A percentile compares a stretch with the other conserved stretches of the same genome.
Evolutionary conservation across 2,113 vertebrate species (phyloP).

Genomic region (Ornithorhynchus anatinus): DNA sequence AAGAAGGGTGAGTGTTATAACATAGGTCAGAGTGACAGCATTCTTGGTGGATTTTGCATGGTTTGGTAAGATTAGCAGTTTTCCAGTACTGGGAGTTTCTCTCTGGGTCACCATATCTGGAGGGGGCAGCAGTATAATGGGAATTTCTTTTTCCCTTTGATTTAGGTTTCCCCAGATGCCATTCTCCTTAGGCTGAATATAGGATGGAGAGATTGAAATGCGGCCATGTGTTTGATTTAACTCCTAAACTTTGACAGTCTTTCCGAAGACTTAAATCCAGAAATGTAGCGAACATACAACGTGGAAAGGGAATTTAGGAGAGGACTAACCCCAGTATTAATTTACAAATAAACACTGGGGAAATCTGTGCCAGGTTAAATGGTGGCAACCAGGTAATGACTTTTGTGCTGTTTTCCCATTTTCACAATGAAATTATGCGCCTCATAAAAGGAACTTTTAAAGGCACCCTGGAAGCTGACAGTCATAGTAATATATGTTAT

Average conservation of each 20-base stretch:
- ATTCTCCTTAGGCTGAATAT: background rate
- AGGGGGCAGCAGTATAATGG: background rate
- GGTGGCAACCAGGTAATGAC: conserved; percentile 41
- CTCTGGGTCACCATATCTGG: background rate
- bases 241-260: conserved; percentile 40
- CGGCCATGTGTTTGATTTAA: background rate
- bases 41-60: background rate
- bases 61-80: background rate
- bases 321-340: background rate
- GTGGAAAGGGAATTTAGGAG: background rate
- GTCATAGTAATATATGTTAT: conserved; percentile 65
- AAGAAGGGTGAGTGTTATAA: background rate
- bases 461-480: conserved; percentile 68
- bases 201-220: background rate
- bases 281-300: background rate
- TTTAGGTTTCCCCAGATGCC: background rate
- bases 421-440: conserved; percentile 66
- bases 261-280: conserved; percentile 6
- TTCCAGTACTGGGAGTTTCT: background rate
- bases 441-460: conserved; percentile 69
- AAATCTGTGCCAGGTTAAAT: background rate
- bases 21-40: background rate
- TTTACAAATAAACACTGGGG: background rate
- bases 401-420: conserved; percentile 57
- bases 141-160: background rate